Evolutionary conservation across 2,113 vertebrate genomes (phyloP), one percentile per base, ranked within the genome.

Genomic region (Meriones unguiculatus): DNA sequence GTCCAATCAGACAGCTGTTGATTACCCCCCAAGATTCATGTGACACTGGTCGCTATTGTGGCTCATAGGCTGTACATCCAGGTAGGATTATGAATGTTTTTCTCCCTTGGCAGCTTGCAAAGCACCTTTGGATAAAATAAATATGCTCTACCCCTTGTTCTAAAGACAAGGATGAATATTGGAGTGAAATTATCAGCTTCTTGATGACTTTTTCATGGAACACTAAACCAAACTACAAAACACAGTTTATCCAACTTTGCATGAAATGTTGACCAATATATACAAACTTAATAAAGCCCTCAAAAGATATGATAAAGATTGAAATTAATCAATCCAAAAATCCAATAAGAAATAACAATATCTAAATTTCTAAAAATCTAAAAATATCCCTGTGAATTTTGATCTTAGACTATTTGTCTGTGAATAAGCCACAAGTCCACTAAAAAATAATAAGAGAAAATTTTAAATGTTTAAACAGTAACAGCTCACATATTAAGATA

Each of bases 401-500:
- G 73, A 4, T 41, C 59, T 13, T 64, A 65, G 57, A 35, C 9
- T 72, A 2, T 67, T 50, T 35, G 7, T 20, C 72, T 95, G 86
- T 65, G 30, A 88, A 90, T 65, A 87, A 38, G 8, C 32, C 73
- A 46, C 2, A 15, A 82, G 80, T 92, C 75, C 78, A 89, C 76
- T 89, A 7, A 94, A n/a, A 88, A 92, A 64, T 41, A 24, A 78
- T 1, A 62, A 77, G 76, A 86, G 38, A 95, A 92, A 64, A 50
- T 84, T 72, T 24, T 24, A 75, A 80, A n/a, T 96, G 13, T 82
- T 94, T 91, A 0, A 82, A 46, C 50, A 54, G 88, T 50, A 82
- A 94, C 80, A 94, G 20, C n/a, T 30, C 72, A 52, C 10, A 20
- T 69, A 65, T 77, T 67, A 59, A 77, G 72, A 65, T 69, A 1